phyloP scores from a whole-genome alignment of 2,797 vertebrate species.

The Siniperca undulata region DNA sequence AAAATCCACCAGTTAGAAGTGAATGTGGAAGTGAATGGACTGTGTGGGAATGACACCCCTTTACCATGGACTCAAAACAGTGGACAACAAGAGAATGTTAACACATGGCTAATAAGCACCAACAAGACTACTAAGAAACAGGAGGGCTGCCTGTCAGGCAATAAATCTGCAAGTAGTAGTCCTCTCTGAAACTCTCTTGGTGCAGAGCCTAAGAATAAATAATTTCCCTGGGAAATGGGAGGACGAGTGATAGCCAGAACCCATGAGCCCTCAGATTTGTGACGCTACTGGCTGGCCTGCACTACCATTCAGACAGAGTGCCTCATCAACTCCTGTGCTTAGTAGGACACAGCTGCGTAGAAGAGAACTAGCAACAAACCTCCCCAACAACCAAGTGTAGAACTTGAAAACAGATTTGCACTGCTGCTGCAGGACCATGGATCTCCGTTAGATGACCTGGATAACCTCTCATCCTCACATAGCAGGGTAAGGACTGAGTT shows the following conservation, averaged over 20 bases:
- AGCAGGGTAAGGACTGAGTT: constrained; percentile 18
- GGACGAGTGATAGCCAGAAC: constrained; percentile 21
- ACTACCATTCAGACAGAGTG: constrained; percentile 22
- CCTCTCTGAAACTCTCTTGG: constrained; percentile 22
- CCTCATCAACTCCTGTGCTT: constrained; percentile 30
- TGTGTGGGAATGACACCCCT: neutral
- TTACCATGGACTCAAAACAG: neutral
- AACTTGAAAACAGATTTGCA: constrained; percentile 25
- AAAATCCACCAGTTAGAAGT: neutral
- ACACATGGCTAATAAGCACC: constrained; percentile 17
- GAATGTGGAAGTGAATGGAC: neutral
- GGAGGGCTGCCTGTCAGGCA: neutral
- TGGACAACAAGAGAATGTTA: constrained; percentile 18
- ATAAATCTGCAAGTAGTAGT: constrained; percentile 32
- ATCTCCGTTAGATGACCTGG: constrained; percentile 38
- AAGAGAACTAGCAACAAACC: constrained; percentile 2
- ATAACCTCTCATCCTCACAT: constrained; percentile 23
- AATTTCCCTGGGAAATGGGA: constrained; percentile 32
- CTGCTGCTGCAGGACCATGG: constrained; percentile 11
- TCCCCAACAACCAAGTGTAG: neutral
- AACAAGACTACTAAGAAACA: neutral
- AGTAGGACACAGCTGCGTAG: constrained; percentile 4
- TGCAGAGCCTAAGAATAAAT: constrained; percentile 32
- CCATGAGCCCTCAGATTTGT: constrained; percentile 28
- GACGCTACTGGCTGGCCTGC: constrained; percentile 18